Base-by-base conservation (phyloP, 2,113 vertebrate genomes). In the Gulo gulo region DNA sequence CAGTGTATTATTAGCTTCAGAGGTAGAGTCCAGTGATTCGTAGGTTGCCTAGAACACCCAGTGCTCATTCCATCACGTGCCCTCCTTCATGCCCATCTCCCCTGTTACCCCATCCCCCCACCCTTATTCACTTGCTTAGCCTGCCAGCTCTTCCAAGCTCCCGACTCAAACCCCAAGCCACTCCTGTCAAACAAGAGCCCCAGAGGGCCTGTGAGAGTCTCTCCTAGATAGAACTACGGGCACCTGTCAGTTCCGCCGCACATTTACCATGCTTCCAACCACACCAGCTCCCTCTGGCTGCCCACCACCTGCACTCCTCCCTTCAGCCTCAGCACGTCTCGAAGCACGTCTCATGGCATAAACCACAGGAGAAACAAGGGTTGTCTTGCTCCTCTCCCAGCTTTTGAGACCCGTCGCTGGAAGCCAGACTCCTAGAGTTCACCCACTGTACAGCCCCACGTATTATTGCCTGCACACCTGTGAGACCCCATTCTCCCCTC, bases 141-240 rank as follows among this genome's bases (percentile, higher is more conserved):
- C 36, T 55, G 14, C 2, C 31, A 8, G 42, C 5, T 65, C 16
- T 65, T 63, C 47, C 55, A 36, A 63, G 74, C 21, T 31, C 47
- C 55, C 8, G 18, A 23, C 45, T 88, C 39, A 76, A 21, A 24
- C 47, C 26, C 39, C 14, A 2, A 2, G 7, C 31, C 42, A 3
- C 11, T 26, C 18, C 3, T 1, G 2, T 4, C 14, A n/a, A 45
- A 65, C 0, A 1, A 18, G 26, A 47, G 55, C 42, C 69, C 23
- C 67, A 34, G 11, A 47, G 57, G 84, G 45, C n/a, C 52, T 9
- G 9, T 5, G 18, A 50, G 18, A 42, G 57, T 34, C 71, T 2
- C 23, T 55, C 6, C 1, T 1, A 2, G 16, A n/a, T 65, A 55
- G 1, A 1, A 15, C 24, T 16, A 15, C 26, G 1, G 73, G 59